These are phyloP conservation scores for Sepioteuthis lessoniana DNA, from an alignment of 2,888 invertebrate species.

Conservation along the genomic window DNA sequence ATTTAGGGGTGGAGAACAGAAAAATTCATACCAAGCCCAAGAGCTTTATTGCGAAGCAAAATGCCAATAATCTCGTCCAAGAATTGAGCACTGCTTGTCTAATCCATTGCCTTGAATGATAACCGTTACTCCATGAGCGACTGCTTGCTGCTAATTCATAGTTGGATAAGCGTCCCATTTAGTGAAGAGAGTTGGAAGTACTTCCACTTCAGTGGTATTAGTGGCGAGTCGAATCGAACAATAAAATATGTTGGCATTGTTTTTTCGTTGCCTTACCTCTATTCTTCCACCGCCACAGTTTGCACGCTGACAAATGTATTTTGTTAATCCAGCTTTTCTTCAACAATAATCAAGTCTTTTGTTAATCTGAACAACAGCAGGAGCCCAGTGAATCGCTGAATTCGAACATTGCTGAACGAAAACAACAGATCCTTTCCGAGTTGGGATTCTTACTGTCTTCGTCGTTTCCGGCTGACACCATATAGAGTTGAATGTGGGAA, in stretches of 20 bases:
- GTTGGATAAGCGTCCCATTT: background rate
- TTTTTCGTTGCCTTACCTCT: background rate
- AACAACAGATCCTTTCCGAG: background rate
- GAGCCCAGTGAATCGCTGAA: too few relatives aligned
- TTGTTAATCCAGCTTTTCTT: background rate
- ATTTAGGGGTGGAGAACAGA: too few relatives aligned
- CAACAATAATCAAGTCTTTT: background rate
- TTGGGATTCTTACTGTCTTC: background rate
- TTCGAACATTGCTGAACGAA: background rate
- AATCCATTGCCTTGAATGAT: too few relatives aligned
- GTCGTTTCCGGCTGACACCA: background rate
- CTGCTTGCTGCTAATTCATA: background rate
- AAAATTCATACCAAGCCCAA: too few relatives aligned
- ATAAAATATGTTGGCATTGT: background rate
- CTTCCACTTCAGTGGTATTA: background rate
- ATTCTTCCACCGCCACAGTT: background rate
- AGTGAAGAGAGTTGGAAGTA: background rate
- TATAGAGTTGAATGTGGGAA: too few relatives aligned
- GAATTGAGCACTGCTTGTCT: too few relatives aligned
- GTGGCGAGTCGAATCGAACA: background rate
- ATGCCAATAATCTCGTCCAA: too few relatives aligned
- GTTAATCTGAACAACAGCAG: background rate
- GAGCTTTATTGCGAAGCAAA: too few relatives aligned
- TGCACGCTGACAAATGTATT: background rate
- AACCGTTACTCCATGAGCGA: too few relatives aligned